Evolutionary conservation across 2,797 vertebrate species (phyloP).

Genomic region (Harpagifer antarcticus): DNA sequence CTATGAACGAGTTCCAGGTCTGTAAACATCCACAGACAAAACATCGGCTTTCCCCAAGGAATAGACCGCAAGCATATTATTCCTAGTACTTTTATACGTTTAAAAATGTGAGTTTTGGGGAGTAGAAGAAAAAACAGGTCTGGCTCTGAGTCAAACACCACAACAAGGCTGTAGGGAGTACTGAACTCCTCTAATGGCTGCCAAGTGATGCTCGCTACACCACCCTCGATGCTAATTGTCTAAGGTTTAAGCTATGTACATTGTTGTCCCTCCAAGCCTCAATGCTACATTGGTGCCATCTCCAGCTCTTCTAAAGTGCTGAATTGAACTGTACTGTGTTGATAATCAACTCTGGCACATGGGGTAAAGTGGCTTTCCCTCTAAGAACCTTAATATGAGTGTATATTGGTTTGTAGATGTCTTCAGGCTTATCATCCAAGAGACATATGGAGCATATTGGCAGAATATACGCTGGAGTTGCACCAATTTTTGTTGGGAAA

Average conservation of each 20-base stretch:
- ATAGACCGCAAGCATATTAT: conserved; percentile 21
- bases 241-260: neutral
- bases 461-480: too few relatives aligned
- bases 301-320: conserved; percentile 31
- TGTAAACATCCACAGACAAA: conserved; percentile 34
- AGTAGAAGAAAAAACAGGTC: conserved; percentile 4
- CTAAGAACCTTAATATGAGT: too few relatives aligned
- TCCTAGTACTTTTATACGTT: conserved; percentile 1
- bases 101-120: conserved; percentile 17
- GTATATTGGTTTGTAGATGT: too few relatives aligned
- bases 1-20: conserved; percentile 39
- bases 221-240: conserved; percentile 10
- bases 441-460: too few relatives aligned
- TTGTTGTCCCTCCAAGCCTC: neutral
- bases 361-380: too few relatives aligned
- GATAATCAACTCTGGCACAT: too few relatives aligned
- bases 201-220: conserved; percentile 39
- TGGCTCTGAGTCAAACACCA: conserved; percentile 31
- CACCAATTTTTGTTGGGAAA: too few relatives aligned
- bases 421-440: too few relatives aligned
- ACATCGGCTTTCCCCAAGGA: conserved; percentile 14
- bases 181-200: conserved; percentile 38
- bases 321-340: too few relatives aligned
- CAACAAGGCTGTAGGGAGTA: conserved; percentile 27
- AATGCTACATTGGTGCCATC: conserved; percentile 21